Conservation (phyloP, 2,113 vertebrate species). For the Collichthys lucidus region DNA sequence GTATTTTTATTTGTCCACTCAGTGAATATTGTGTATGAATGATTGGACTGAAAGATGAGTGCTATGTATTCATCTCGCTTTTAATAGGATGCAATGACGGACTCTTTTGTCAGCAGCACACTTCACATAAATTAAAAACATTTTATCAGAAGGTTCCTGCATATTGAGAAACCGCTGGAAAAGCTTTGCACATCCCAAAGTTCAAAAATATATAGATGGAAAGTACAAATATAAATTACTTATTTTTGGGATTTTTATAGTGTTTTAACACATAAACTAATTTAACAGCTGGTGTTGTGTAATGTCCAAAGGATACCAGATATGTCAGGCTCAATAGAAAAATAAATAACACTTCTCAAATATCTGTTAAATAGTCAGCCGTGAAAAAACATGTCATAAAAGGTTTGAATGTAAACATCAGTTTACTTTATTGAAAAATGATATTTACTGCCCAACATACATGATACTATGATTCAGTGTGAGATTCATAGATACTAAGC, state of each 20-base stretch:
- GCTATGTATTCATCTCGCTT: neutral
- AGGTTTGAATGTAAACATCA: too few relatives aligned
- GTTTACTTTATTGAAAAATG: neutral
- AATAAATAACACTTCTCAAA: too few relatives aligned
- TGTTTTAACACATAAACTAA: neutral
- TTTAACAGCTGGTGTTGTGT: neutral
- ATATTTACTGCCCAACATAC: neutral
- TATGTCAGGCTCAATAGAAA: neutral
- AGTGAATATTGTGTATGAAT: slow-evolving; percentile 14
- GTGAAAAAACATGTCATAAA: too few relatives aligned
- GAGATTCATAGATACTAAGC: neutral
- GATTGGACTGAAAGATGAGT: slow-evolving; percentile 4
- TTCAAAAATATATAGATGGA: neutral
- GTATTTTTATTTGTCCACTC: neutral
- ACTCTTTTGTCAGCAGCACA: slow-evolving; percentile 31
- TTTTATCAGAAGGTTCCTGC: neutral
- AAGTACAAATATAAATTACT: neutral
- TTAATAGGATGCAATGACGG: slow-evolving; percentile 10
- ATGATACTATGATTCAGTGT: neutral
- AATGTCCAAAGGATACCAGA: neutral
- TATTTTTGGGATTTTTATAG: neutral
- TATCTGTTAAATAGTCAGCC: too few relatives aligned
- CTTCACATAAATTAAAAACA: neutral
- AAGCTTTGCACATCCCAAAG: neutral
- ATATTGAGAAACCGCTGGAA: neutral